phyloP scores from a whole-genome alignment of 2,113 vertebrate genomes.

The Colossoma macropomum region DNA sequence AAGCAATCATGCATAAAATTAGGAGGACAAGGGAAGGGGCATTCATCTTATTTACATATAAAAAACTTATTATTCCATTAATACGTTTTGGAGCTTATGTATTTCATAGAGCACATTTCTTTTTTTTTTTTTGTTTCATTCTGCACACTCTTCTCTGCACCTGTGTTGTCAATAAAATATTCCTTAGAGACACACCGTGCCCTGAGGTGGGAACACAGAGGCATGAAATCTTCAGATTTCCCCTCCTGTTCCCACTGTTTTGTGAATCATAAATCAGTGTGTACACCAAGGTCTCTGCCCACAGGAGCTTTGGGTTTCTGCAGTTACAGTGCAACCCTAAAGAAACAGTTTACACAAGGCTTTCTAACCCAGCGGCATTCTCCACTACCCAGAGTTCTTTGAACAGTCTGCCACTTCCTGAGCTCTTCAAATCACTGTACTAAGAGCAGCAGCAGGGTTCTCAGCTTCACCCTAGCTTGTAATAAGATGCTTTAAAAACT shows the following conservation, averaged over 20 bases:
- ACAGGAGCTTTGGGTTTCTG: constrained; percentile 39
- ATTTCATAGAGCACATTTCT: not conserved
- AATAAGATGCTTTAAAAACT: constrained; percentile 3
- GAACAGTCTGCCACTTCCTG: constrained; percentile 24
- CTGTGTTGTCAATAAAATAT: constrained; percentile 47
- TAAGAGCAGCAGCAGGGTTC: constrained; percentile 28
- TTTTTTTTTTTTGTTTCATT: not conserved
- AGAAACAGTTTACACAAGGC: constrained; percentile 48
- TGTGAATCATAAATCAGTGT: constrained; percentile 51
- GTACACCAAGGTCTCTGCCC: constrained; percentile 34
- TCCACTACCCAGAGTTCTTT: constrained; percentile 6
- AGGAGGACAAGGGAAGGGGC: not conserved
- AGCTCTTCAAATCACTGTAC: constrained; percentile 7
- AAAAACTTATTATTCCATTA: not conserved
- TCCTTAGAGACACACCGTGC: constrained; percentile 36
- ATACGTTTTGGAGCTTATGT: not conserved
- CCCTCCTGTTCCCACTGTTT: constrained; percentile 33
- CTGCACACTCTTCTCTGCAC: not conserved
- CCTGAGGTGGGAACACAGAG: constrained; percentile 42
- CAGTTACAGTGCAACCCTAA: constrained; percentile 41
- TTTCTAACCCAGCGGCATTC: constrained; percentile 27
- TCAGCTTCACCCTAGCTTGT: not conserved
- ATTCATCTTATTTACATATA: not conserved
- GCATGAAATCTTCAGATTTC: constrained; percentile 45
- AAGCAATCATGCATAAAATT: not conserved